phyloP scores from a whole-genome alignment of 2,888 invertebrate species.

The Pandemis heparana region DNA sequence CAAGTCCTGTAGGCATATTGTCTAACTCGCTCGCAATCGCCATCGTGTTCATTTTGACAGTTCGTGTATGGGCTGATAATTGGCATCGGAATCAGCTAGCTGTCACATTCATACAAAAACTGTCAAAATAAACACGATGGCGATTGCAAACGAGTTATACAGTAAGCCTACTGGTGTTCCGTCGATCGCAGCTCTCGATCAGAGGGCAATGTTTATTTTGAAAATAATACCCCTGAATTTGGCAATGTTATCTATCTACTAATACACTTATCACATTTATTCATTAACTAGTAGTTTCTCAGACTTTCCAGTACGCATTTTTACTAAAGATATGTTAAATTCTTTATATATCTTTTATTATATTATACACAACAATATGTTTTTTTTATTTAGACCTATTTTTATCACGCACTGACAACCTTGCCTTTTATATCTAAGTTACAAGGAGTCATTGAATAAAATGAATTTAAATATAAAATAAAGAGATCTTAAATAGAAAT shows the following conservation, averaged over 20 bases:
- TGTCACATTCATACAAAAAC: too few species aligned
- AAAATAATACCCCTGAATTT: background rate
- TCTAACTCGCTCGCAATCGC: too few species aligned
- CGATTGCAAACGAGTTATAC: too few species aligned
- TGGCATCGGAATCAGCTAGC: too few species aligned
- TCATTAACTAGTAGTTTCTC: slow-evolving; percentile 27
- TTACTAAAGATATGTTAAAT: slow-evolving; percentile 39
- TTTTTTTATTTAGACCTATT: slow-evolving; percentile 34
- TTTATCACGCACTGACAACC: slow-evolving; percentile 33
- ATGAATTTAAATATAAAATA: background rate
- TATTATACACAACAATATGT: slow-evolving; percentile 1
- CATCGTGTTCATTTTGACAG: too few species aligned
- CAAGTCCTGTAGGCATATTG: too few species aligned
- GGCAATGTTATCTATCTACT: slow-evolving; percentile 10
- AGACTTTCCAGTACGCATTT: slow-evolving; percentile 31
- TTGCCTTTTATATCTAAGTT: background rate
- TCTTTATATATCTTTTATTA: slow-evolving; percentile 26
- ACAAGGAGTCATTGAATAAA: background rate
- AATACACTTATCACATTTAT: slow-evolving; percentile 35
- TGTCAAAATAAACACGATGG: too few species aligned
- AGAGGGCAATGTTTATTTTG: too few species aligned
- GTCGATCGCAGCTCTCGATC: too few species aligned
- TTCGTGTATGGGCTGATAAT: too few species aligned
- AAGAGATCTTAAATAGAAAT: background rate
- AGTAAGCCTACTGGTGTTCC: too few species aligned